A percentile compares a stretch with the other conserved stretches of the same genome.
Evolutionary conservation across 2,888 invertebrate species (phyloP).

Genomic region (Cosmia pyralina): DNA sequence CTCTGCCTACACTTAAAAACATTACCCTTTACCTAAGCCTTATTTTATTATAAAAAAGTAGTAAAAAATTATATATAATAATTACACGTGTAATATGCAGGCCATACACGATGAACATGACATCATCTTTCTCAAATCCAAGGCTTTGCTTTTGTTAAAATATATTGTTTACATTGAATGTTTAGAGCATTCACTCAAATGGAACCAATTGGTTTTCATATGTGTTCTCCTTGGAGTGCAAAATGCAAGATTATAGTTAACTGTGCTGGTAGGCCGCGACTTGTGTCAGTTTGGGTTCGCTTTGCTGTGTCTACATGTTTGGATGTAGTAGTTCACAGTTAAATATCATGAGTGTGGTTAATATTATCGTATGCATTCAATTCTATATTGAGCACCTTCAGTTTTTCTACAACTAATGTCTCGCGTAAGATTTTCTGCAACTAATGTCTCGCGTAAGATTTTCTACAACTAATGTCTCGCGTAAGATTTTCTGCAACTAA

Average conservation of each 20-base stretch:
- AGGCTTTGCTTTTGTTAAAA: constrained; percentile 56
- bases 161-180: constrained; percentile 53
- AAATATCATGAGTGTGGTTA: neutral
- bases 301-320: neutral
- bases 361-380: too few species aligned
- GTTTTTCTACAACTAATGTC: neutral
- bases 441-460: too few species aligned
- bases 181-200: constrained; percentile 54
- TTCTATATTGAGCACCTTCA: neutral
- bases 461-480: too few species aligned
- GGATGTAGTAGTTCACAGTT: too few species aligned
- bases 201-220: constrained; percentile 49
- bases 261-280: neutral
- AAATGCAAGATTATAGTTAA: constrained; percentile 12
- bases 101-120: constrained; percentile 38
- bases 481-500: too few species aligned
- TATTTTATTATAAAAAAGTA: constrained; percentile 39
- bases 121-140: constrained; percentile 47
- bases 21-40: constrained; percentile 27
- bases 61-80: constrained; percentile 53
- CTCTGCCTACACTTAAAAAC: constrained; percentile 48
- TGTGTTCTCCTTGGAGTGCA: constrained; percentile 12
- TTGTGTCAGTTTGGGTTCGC: too few species aligned
- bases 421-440: too few species aligned
- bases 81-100: constrained; percentile 49